Conservation (phyloP, 2,797 vertebrate genomes). For the Acanthis flammea region DNA sequence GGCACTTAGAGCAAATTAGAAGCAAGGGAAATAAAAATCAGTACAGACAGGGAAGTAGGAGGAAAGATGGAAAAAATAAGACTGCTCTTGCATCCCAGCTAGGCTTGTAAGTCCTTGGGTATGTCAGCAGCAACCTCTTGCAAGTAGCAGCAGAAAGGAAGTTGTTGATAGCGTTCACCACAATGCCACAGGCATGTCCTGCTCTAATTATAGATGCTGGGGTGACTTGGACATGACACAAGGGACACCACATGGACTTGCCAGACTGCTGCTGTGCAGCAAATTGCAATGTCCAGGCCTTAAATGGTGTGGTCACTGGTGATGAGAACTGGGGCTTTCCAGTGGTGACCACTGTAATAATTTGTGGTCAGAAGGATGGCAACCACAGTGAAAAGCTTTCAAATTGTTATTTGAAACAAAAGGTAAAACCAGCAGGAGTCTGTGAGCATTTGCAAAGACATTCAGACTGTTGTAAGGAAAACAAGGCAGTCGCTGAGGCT, state of each 20-base stretch:
- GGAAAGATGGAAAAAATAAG: not conserved
- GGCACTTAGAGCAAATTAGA: not conserved
- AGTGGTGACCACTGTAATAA: not conserved
- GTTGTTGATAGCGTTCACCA: not conserved
- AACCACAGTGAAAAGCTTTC: not conserved
- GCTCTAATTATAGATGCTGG: conserved; percentile 27
- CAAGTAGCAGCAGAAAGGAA: conserved; percentile 10
- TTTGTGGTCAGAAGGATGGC: not conserved
- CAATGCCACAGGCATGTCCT: conserved; percentile 43
- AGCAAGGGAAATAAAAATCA: not conserved
- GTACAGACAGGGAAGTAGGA: not conserved
- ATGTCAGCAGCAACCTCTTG: not conserved
- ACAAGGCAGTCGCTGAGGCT: not conserved
- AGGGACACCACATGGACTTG: not conserved
- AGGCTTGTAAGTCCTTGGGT: not conserved
- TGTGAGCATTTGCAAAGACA: not conserved
- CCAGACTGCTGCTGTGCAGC: not conserved
- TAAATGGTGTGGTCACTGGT: not conserved
- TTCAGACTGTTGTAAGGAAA: not conserved
- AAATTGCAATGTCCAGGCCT: not conserved
- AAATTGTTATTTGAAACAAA: not conserved
- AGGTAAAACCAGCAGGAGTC: not conserved
- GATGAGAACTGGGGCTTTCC: not conserved
- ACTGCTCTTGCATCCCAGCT: not conserved
- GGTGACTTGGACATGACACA: not conserved